Conservation (phyloP, 2,797 vertebrate species). For the Sylvia borin region DNA sequence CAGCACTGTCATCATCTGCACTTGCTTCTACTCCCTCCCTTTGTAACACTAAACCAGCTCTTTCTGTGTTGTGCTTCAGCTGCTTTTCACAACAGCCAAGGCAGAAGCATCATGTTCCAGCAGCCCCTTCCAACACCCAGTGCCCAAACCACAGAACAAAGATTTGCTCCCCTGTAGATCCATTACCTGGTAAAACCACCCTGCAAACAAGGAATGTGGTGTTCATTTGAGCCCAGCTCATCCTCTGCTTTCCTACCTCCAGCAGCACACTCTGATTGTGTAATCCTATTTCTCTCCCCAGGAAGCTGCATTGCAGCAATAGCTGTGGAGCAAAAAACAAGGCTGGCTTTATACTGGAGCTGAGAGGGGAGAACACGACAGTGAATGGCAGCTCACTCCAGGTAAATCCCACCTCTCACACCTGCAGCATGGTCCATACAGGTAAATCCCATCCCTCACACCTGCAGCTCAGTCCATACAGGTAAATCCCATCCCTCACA, state of each 20-base stretch:
- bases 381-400: background rate
- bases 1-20: background rate
- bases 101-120: background rate
- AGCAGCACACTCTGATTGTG: constrained; percentile 10
- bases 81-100: background rate
- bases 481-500: background rate
- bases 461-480: rapidly evolving
- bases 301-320: constrained; percentile 59
- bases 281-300: constrained; percentile 19
- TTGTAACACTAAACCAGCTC: background rate
- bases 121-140: background rate
- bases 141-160: background rate
- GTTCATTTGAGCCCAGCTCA: background rate
- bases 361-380: background rate
- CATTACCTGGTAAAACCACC: background rate
- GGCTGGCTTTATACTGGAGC: background rate
- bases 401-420: background rate
- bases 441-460: background rate
- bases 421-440: rapidly evolving
- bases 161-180: background rate
- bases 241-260: constrained; percentile 22
- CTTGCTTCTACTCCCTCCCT: background rate
- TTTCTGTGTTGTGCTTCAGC: background rate
- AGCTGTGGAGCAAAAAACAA: constrained; percentile 15
- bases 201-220: background rate